Conservation (phyloP, 2,888 invertebrate species). For the Diaprepes abbreviatus region DNA sequence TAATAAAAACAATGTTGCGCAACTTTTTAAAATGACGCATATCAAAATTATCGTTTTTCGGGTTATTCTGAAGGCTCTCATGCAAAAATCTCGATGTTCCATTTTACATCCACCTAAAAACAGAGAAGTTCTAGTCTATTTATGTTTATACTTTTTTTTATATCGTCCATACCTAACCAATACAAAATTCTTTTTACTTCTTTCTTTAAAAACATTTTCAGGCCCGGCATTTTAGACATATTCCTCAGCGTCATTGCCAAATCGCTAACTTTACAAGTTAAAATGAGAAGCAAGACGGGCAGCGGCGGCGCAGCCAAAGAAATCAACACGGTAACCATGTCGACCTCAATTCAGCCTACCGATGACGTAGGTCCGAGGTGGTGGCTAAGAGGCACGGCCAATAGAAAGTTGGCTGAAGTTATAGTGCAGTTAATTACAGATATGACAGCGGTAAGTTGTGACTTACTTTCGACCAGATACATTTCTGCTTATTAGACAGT, state of each 20-base stretch:
- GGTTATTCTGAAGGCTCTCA: too few relatives aligned
- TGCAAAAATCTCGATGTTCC: too few relatives aligned
- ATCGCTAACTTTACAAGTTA: conserved; percentile 90
- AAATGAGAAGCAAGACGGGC: conserved; percentile 77
- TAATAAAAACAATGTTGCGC: too few relatives aligned
- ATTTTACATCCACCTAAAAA: too few relatives aligned
- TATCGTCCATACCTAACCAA: too few relatives aligned
- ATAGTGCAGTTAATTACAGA: conserved; percentile 91
- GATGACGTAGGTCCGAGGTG: conserved; percentile 75
- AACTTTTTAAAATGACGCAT: too few relatives aligned
- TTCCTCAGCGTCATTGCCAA: conserved; percentile 93
- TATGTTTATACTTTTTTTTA: too few relatives aligned
- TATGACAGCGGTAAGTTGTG: conserved; percentile 88
- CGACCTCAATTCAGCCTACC: conserved; percentile 73
- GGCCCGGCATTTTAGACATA: conserved; percentile 88
- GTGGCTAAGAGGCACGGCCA: conserved; percentile 90
- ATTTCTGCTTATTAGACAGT: too few relatives aligned
- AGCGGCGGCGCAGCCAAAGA: conserved; percentile 67
- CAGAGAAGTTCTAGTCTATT: too few relatives aligned
- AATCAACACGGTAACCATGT: conserved; percentile 72
- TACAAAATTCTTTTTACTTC: too few relatives aligned
- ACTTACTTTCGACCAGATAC: too few relatives aligned
- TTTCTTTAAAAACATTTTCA: conserved; percentile 57
- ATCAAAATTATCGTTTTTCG: too few relatives aligned
- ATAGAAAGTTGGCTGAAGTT: conserved; percentile 87